Percentiles rank a stretch among this genome's conserved stretches.
phyloP scores from a whole-genome alignment of 2,797 vertebrate genomes.

The Myripristis jacobus region DNA sequence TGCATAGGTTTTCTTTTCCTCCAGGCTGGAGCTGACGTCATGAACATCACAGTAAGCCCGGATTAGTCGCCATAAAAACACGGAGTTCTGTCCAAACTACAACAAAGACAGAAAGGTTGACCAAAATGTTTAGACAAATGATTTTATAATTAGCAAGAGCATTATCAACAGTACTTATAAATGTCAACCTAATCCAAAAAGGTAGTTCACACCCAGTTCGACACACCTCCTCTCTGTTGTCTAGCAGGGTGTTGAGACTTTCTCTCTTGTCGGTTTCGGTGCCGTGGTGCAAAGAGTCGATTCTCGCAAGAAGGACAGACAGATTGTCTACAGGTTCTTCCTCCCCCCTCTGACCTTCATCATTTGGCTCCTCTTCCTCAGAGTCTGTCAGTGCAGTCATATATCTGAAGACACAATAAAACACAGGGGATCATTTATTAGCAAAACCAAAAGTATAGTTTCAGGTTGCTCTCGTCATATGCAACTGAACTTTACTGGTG shows the following conservation, averaged over 20 bases:
- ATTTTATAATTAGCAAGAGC: not conserved
- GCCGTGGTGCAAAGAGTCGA: constrained; percentile 85
- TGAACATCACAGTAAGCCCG: constrained; percentile 92
- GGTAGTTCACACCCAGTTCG: not conserved
- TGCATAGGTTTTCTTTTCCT: constrained; percentile 90
- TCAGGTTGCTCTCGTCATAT: constrained; percentile 19
- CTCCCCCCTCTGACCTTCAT: constrained; percentile 60
- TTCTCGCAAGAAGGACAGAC: constrained; percentile 81
- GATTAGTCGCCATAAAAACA: constrained; percentile 92
- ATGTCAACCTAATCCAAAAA: not conserved
- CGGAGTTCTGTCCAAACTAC: constrained; percentile 87
- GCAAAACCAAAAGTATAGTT: not conserved
- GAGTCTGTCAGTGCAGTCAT: constrained; percentile 93
- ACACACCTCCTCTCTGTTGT: constrained; percentile 87
- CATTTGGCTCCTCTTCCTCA: constrained; percentile 79
- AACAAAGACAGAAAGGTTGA: constrained; percentile 31
- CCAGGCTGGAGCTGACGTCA: constrained; percentile 83
- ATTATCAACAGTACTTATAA: not conserved
- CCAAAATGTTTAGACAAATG: not conserved
- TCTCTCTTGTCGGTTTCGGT: constrained; percentile 85
- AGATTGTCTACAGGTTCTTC: constrained; percentile 77
- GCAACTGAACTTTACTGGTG: constrained; percentile 10
- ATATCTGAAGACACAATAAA: constrained; percentile 85
- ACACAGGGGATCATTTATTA: constrained; percentile 7
- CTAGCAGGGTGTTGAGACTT: constrained; percentile 85